These are phyloP conservation scores for Heliconius nattereri DNA, from an alignment of 1,140 invertebrate genomes.

Conservation along the genomic window DNA sequence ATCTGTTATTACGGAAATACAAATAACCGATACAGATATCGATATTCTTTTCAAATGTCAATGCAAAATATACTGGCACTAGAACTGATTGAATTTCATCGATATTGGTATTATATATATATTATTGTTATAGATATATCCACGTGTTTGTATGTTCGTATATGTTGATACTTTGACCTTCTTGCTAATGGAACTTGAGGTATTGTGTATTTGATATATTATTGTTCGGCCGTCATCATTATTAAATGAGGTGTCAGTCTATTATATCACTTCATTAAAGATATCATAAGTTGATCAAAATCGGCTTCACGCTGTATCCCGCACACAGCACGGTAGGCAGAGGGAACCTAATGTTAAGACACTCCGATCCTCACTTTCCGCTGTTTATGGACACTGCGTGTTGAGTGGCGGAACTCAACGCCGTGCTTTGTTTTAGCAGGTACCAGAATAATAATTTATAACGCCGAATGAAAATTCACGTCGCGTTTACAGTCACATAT, in stretches of 20 bases:
- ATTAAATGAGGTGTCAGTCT: constrained; percentile 1
- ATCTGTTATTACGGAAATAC: not conserved
- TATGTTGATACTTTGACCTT: constrained; percentile 17
- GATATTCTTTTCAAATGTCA: constrained; percentile 7
- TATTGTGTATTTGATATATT: constrained; percentile 15
- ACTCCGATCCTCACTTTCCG: too few relatives aligned
- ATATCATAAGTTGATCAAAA: not conserved
- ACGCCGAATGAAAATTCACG: too few relatives aligned
- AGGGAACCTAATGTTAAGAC: too few relatives aligned
- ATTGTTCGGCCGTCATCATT: not conserved
- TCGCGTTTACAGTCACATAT: too few relatives aligned
- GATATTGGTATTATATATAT: not conserved
- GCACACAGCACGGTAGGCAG: too few relatives aligned
- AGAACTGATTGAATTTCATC: not conserved
- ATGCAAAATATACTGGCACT: constrained; percentile 6
- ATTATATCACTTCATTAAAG: constrained; percentile 8
- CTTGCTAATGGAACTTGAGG: not conserved
- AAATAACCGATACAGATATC: not conserved
- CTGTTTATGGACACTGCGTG: too few relatives aligned
- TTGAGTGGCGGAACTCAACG: too few relatives aligned
- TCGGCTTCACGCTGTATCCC: too few relatives aligned
- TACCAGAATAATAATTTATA: too few relatives aligned
- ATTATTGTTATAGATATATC: not conserved
- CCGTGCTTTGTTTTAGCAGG: too few relatives aligned
- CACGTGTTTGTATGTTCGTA: not conserved